These are phyloP conservation scores for Python bivittatus DNA, from an alignment of 2,113 vertebrate species.

Conservation along the genomic window DNA sequence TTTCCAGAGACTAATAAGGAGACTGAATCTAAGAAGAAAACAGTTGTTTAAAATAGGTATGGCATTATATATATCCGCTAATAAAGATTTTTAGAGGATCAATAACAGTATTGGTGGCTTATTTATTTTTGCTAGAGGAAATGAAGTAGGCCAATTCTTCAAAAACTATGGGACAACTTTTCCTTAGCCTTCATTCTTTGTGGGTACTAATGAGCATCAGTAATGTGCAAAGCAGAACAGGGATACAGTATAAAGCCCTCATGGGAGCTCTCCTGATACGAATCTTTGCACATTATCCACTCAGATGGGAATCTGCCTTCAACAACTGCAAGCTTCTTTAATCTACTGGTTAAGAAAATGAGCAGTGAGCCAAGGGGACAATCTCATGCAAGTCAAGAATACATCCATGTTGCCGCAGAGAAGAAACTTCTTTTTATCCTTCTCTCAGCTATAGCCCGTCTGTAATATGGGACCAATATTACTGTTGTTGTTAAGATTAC, in stretches of 20 bases:
- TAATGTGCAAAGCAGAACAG: not conserved
- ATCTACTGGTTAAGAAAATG: not conserved
- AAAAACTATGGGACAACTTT: not conserved
- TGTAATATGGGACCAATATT: not conserved
- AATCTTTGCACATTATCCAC: not conserved
- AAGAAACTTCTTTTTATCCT: not conserved
- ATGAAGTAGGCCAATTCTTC: not conserved
- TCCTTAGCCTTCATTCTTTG: not conserved
- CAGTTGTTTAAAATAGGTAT: not conserved
- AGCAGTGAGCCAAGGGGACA: not conserved
- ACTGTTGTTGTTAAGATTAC: not conserved
- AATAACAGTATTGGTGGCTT: not conserved
- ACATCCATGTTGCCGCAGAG: not conserved
- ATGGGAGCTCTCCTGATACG: not conserved
- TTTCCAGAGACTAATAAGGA: not conserved
- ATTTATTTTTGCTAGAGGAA: not conserved
- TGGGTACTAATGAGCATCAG: not conserved
- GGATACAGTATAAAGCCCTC: not conserved
- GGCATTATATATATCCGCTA: not conserved
- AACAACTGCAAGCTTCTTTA: not conserved
- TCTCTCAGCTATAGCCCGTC: not conserved
- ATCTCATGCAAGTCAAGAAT: not conserved
- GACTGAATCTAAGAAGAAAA: not conserved
- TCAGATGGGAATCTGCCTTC: not conserved
- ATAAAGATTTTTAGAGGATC: not conserved